Evolutionary conservation across 2,113 vertebrate species (phyloP).

Genomic region (Entelurus aequoreus): DNA sequence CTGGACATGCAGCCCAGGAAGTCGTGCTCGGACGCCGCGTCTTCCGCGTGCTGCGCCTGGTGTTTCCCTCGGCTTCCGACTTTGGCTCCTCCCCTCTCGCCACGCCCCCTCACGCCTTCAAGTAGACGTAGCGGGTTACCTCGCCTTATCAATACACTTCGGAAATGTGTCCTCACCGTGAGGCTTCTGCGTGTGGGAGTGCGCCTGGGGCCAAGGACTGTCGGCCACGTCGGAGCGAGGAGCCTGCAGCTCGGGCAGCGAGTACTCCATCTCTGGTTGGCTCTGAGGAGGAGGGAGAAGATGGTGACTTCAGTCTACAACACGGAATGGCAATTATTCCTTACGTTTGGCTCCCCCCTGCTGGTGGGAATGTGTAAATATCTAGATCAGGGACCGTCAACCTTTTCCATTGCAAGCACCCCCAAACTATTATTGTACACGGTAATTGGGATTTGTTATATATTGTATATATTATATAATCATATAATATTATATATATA

Average conservation of each 20-base stretch:
- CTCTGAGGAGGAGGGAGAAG: conserved; percentile 69
- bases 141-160: not conserved
- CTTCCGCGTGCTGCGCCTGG: conserved; percentile 60
- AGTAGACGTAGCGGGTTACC: not conserved
- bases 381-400: no score
- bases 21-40: conserved; percentile 78
- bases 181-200: conserved; percentile 73
- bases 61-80: conserved; percentile 71
- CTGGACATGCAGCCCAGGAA: conserved; percentile 97
- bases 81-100: conserved; percentile 64
- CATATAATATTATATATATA: no score
- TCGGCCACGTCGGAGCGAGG: conserved; percentile 70
- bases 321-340: no score
- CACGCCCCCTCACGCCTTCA: conserved; percentile 69
- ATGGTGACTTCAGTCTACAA: not conserved
- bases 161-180: conserved; percentile 71
- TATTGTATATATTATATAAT: no score
- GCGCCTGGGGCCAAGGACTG: conserved; percentile 74
- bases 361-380: no score
- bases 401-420: no score
- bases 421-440: no score
- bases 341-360: no score
- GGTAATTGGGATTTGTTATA: no score
- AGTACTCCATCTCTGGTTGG: conserved; percentile 84
- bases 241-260: conserved; percentile 71